These are phyloP conservation scores for Eustalomyia histrio DNA, from an alignment of 2,888 invertebrate genomes.

Conservation along the genomic window DNA sequence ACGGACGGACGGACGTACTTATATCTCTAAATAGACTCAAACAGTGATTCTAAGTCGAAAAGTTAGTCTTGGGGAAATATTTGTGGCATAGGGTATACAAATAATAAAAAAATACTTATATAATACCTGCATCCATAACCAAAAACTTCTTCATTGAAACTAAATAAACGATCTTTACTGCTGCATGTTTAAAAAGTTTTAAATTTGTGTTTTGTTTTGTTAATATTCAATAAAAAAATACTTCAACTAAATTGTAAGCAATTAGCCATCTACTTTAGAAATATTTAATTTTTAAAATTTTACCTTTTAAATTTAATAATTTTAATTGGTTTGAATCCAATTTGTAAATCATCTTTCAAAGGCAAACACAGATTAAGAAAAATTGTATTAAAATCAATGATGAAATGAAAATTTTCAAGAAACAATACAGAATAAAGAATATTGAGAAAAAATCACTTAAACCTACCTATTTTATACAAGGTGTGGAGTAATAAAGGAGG, in stretches of 20 bases:
- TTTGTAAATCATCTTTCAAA: conserved; percentile 75
- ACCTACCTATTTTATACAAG: conserved; percentile 56
- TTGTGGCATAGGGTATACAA: no score
- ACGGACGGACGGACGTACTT: no score
- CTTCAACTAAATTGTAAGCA: background rate
- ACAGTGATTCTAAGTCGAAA: no score
- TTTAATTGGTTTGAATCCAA: conserved; percentile 75
- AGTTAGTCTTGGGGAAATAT: no score
- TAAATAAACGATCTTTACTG: conserved; percentile 90
- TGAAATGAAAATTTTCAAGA: conserved; percentile 26
- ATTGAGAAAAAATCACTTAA: conserved; percentile 38
- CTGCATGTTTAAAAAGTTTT: conserved; percentile 83
- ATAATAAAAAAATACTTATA: background rate
- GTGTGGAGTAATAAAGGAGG: conserved; percentile 38
- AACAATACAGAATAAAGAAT: conserved; percentile 30
- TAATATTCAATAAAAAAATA: background rate
- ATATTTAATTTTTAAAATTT: conserved; percentile 50
- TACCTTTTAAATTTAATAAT: conserved; percentile 77
- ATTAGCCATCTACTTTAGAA: conserved; percentile 19
- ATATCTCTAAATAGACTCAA: no score
- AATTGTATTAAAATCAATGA: conserved; percentile 23
- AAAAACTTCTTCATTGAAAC: conserved; percentile 88
- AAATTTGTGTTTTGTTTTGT: conserved; percentile 64
- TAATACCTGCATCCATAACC: conserved; percentile 79
- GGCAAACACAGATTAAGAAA: conserved; percentile 41